phyloP scores from a whole-genome alignment of 1,140 invertebrate species.

The Drosophila rufa region DNA sequence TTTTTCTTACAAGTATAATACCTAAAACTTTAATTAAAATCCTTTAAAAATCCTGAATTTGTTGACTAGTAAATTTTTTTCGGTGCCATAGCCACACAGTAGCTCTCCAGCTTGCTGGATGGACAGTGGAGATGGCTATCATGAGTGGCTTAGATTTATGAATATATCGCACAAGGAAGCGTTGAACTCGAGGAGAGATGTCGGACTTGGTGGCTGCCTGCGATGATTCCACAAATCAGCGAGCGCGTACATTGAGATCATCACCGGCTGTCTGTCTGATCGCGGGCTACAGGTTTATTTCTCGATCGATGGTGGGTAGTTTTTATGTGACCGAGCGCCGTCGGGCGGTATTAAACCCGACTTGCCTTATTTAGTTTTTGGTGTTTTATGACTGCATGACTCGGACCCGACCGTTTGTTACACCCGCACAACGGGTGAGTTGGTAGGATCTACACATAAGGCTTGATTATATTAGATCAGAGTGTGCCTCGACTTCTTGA shows the following conservation, averaged over 20 bases:
- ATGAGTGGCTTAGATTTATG: conserved; percentile 46
- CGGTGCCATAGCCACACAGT: conserved; percentile 40
- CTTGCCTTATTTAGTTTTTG: conserved; percentile 74
- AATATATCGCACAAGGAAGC: conserved; percentile 29
- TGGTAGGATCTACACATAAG: conserved; percentile 23
- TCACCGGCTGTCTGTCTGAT: conserved; percentile 51
- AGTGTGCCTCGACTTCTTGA: conserved; percentile 34
- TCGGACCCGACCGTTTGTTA: conserved; percentile 55
- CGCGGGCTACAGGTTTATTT: conserved; percentile 71
- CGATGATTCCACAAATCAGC: conserved; percentile 72
- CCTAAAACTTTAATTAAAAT: background rate
- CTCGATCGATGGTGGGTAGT: conserved; percentile 74
- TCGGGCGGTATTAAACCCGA: conserved; percentile 61
- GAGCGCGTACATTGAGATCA: conserved; percentile 74
- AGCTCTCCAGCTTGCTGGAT: conserved; percentile 24
- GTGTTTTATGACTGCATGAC: conserved; percentile 71
- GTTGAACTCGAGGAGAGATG: conserved; percentile 8
- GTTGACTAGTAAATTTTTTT: conserved; percentile 5
- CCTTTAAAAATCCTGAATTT: background rate
- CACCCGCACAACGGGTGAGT: conserved; percentile 60
- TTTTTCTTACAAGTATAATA: no score
- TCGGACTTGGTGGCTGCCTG: conserved; percentile 7
- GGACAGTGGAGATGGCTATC: conserved; percentile 41
- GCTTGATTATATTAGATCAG: conserved; percentile 49
- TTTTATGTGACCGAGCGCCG: conserved; percentile 69